These are phyloP conservation scores for Ophthalmotilapia sp. DNA, from an alignment of 2,113 vertebrate genomes.

Conservation along the genomic window DNA sequence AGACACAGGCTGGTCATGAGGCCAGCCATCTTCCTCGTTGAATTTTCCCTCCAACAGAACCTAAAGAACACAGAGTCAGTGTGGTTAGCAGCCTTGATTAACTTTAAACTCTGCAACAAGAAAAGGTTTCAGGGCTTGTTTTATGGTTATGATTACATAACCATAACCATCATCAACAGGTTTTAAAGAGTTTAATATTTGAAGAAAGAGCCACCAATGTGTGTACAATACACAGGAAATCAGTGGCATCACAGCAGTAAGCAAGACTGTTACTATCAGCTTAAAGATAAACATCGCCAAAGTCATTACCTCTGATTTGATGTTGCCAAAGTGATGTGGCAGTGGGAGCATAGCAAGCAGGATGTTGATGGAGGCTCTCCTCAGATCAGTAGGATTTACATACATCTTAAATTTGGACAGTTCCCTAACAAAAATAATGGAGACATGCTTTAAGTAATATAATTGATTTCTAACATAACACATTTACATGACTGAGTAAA, in stretches of 20 bases:
- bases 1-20: conserved; percentile 87
- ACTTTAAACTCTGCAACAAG: not conserved
- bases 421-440: conserved; percentile 71
- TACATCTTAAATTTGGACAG: conserved; percentile 95
- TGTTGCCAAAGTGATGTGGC: conserved; percentile 94
- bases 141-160: not conserved
- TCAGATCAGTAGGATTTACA: conserved; percentile 91
- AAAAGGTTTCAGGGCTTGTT: not conserved
- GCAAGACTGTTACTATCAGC: not conserved
- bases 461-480: not conserved
- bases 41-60: conserved; percentile 94
- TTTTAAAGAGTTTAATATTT: not conserved
- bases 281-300: not conserved
- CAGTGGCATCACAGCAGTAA: not conserved
- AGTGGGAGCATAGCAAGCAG: conserved; percentile 89
- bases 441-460: not conserved
- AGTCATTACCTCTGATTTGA: conserved; percentile 86
- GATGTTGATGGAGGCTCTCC: conserved; percentile 93
- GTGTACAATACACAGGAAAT: not conserved
- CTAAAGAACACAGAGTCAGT: conserved; percentile 52
- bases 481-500: not conserved
- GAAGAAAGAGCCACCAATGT: not conserved
- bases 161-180: not conserved
- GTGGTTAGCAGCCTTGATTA: not conserved
- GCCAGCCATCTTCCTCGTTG: conserved; percentile 86